Base-by-base conservation (phyloP, 2,797 vertebrate species). In the Paguma larvata region DNA sequence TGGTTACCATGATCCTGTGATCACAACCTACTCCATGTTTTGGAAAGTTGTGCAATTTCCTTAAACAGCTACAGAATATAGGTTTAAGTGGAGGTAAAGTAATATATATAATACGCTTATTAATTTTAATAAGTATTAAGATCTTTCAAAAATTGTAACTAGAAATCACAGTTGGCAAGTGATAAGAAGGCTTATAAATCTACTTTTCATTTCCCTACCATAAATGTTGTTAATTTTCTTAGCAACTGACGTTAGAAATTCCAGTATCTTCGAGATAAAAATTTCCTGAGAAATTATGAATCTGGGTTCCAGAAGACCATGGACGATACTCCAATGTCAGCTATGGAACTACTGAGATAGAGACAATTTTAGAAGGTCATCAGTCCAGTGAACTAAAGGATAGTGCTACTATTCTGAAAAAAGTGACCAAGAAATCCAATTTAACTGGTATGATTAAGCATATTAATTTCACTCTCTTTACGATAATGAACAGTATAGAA, bases 241-340 rank as follows among this genome's bases (percentile, higher is more conserved):
- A 96, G 70, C 38, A 94, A 92, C 27, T 89, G 63, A 86, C 27
- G 90, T 85, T 82, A 94, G 70, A 94, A 94, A 93, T 82, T 95
- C 25, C 95, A 67, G 9, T 73, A 80, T 72, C 25, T 93, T 91
- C 62, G 87, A 72, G 56, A 86, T 83, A 41, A 92, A 67, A 67
- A 84, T 91, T 94, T 94, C 51, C 70, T 84, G n/a, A 85, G 41
- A 79, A 82, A 88, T 56, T 88, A 14, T 79, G 27, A 85, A 67
- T 89, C 27, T 18, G 65, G 53, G n/a, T 85, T 83, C 65, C 62
- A 56, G 48, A 83, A 94, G 73, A 46, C 15, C n/a, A 46, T 0
- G 12, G 46, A 63, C 3, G 38, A 19, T 44, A 34, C 21, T 78
- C 63, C 48, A 44, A 6, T 70, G 51, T 44, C 73, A 79, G 44